Conservation (phyloP, 2,888 invertebrate species). For the Archips xylosteana region DNA sequence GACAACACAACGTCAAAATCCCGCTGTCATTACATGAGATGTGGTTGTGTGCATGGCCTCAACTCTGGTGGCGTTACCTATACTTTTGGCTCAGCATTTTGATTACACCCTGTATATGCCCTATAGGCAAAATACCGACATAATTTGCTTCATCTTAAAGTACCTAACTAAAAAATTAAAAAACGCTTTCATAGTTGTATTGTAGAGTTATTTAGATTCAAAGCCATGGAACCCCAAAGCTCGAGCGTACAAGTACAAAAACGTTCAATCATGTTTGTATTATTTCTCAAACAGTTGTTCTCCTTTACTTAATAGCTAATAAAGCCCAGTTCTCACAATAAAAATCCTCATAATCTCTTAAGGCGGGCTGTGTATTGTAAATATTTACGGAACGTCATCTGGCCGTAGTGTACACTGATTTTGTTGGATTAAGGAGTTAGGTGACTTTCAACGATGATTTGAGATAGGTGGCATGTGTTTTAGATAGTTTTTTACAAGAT, state of each 20-base stretch:
- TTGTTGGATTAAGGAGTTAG: conserved; percentile 50
- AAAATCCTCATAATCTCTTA: conserved; percentile 56
- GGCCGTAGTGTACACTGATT: conserved; percentile 57
- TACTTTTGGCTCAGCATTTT: no score
- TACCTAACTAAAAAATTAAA: no score
- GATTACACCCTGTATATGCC: no score
- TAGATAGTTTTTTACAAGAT: not conserved
- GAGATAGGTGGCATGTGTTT: conserved; percentile 14
- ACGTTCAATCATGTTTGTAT: conserved; percentile 29
- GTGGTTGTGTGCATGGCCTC: no score
- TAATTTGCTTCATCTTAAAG: no score
- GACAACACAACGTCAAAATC: no score
- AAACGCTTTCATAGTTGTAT: not conserved
- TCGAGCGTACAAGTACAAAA: conserved; percentile 16
- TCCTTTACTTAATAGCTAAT: conserved; percentile 49
- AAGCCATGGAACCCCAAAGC: not conserved
- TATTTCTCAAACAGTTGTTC: conserved; percentile 39
- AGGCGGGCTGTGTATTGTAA: conserved; percentile 56
- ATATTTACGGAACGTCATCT: conserved; percentile 75
- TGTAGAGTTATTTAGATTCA: not conserved
- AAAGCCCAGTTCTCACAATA: conserved; percentile 71
- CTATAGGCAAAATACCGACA: no score
- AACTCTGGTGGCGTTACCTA: no score
- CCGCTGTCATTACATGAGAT: no score
- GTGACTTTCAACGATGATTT: conserved; percentile 42